A percentile compares a stretch with the other conserved stretches of the same genome.
Evolutionary conservation across 2,113 vertebrate species (phyloP).

Genomic region (Oenanthe oenanthe): DNA sequence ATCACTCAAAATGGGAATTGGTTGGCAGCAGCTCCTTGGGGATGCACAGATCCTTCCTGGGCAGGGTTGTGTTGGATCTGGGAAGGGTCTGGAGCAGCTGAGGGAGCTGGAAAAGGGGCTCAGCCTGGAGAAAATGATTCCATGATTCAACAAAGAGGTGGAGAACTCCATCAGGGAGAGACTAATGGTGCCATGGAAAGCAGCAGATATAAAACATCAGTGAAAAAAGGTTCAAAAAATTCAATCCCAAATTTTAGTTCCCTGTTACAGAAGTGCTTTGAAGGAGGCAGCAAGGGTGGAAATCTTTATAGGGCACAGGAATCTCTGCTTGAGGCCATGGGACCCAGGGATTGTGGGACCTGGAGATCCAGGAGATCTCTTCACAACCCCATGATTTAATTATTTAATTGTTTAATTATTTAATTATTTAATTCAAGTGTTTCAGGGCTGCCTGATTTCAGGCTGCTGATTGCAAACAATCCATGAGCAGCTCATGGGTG

Average conservation of each 20-base stretch:
- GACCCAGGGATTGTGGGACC: background rate
- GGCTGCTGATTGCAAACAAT: background rate
- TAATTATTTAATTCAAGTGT: background rate
- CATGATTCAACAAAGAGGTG: background rate
- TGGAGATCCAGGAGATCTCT: background rate
- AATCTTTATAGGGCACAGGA: background rate
- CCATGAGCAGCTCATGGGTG: background rate
- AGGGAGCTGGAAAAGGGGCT: background rate
- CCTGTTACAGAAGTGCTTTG: background rate
- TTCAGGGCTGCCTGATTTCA: background rate
- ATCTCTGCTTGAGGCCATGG: background rate
- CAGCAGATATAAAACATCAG: background rate
- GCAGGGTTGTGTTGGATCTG: background rate
- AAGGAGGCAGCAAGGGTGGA: background rate
- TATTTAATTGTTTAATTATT: background rate
- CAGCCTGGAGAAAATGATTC: background rate
- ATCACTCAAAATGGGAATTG: background rate
- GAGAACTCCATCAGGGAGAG: background rate
- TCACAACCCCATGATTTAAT: background rate
- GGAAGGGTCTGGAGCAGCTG: background rate
- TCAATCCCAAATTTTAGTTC: background rate
- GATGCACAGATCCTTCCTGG: background rate
- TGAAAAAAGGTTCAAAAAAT: background rate
- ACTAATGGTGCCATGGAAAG: background rate
- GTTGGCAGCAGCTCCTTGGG: background rate